Evolutionary conservation across 2,888 invertebrate genomes (phyloP), one percentile per base, ranked within the genome.

Genomic region (Argynnis bischoffii): DNA sequence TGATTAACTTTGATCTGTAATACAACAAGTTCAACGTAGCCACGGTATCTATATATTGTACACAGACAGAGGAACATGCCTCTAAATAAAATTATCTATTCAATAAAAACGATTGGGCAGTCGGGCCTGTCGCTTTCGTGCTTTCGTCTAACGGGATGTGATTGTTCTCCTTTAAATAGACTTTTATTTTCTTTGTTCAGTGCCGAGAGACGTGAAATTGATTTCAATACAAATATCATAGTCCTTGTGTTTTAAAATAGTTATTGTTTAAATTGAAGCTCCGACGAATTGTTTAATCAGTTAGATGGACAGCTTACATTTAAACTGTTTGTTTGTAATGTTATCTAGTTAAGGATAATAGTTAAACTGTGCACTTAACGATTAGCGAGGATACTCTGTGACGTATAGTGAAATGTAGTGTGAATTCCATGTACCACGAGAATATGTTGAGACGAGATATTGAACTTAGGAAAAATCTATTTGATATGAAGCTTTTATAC

Each of bases 71-170:
- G 21, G 11, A 3, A 48, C 48, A 11, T 15, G 8, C 57, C 16
- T 57, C 21, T 21, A 26, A 57, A 60, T 26, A 50, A 50, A 16
- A 50, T 60, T 50, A 50, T 60, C 60, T 60, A 60, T 60, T 31
- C 31, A 50, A 50, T 60, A 60, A 60, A 31, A 50, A 60, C 48
- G 15, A 59, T 47, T 48, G 31, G 18, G 26, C 57, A 48, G 47
- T 21, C 47, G 21, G 51, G 31, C 47, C 35, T 51, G 31, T 13
- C 26, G 6, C 57, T 63, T 61, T 51, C 69, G 56, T 41, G 6
- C 57, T 63, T 61, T 51, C 69, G 56, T 41, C 65, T 70, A 70
- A 70, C 70, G 70, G 70, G 61, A 57, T 41, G 18, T 60, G 63
- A 63, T 68, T 68, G 68, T 70, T 70, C 57, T 70, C 60, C 56